phyloP scores from a whole-genome alignment of 2,888 invertebrate genomes.

The Bombylius major region DNA sequence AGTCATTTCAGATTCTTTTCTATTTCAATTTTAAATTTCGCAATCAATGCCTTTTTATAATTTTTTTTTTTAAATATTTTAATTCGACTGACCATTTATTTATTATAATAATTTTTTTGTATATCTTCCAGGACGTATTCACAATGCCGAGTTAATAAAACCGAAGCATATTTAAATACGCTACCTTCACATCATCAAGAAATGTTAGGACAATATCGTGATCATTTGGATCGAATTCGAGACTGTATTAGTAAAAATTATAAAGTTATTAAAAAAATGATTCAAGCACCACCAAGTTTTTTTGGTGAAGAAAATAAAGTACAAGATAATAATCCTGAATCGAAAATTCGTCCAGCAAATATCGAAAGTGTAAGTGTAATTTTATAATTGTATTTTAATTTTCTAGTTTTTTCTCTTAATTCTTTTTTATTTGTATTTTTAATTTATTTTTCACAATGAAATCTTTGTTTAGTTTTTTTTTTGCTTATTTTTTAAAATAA shows the following conservation, averaged over 20 bases:
- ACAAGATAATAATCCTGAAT: conserved; percentile 23
- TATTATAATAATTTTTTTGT: neutral
- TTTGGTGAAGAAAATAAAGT: conserved; percentile 19
- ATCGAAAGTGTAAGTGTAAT: conserved; percentile 32
- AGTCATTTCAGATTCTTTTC: too few relatives aligned
- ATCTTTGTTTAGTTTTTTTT: conserved; percentile 1
- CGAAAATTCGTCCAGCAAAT: conserved; percentile 29
- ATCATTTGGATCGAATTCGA: conserved; percentile 61
- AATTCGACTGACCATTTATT: neutral
- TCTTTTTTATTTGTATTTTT: neutral
- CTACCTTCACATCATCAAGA: conserved; percentile 64
- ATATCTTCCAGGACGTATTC: conserved; percentile 54
- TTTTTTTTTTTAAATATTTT: neutral
- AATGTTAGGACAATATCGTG: conserved; percentile 59
- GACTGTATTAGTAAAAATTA: conserved; percentile 59
- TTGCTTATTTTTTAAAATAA: neutral
- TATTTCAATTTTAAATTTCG: too few relatives aligned
- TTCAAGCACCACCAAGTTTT: conserved; percentile 22
- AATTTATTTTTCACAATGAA: neutral
- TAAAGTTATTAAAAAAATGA: conserved; percentile 38
- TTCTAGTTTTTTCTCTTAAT: neutral
- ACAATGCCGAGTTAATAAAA: conserved; percentile 58
- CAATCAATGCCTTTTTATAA: too few relatives aligned
- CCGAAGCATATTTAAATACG: conserved; percentile 59
- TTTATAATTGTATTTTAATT: neutral